Base-by-base conservation (phyloP, 2,797 vertebrate species). In the Rousettus madagascariensis region DNA sequence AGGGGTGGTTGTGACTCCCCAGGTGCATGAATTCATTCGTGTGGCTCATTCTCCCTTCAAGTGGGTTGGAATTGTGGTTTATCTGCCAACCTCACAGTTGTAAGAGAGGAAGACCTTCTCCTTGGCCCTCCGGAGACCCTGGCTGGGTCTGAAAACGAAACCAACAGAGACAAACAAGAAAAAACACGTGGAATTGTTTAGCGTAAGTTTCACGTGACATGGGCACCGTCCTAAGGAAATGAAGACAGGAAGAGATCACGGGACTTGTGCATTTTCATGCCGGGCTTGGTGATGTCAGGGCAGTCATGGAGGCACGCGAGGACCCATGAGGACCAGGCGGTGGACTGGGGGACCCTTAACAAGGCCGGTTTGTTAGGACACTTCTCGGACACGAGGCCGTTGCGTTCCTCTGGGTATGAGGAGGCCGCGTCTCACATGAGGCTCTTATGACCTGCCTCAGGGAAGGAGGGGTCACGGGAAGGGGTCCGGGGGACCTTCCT, bases 181-280 rank as follows among this genome's bases (percentile, higher is more conserved):
- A 24, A n/a, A 49, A 6, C 53, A 6, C 11, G 11, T 12, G 13
- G 9, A 53, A 63, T 9, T 17, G 38, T n/a, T 59, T 10, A 17
- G 8, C 3, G 0, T n/a, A 28, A 3, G 26, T 51, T 72, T 83
- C 51, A 24, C 0, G 0, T 17, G 55, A 66, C 8, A 0, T 7
- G 17, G 53, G 12, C 36, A 1, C 8, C 33, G 71, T 59, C 19
- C 10, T 26, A 41, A 91, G 20, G 43, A 72, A 41, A 15, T 6
- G 28, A 38, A 38, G 53, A 49, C 12, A 6, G 1, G 0, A 61
- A n/a, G 33, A 24, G 0, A 1, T 1, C 2, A 24, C 11, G 15
- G 24, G 19, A 26, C 26, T 4, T 17, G 65, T 10, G n/a, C 43
- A 8, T 68, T 33, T 55, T 6, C 17, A 46, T 6, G 11, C 11